These are phyloP conservation scores for Bradypodion pumilum DNA, from an alignment of 2,797 vertebrate species.

Conservation along the genomic window DNA sequence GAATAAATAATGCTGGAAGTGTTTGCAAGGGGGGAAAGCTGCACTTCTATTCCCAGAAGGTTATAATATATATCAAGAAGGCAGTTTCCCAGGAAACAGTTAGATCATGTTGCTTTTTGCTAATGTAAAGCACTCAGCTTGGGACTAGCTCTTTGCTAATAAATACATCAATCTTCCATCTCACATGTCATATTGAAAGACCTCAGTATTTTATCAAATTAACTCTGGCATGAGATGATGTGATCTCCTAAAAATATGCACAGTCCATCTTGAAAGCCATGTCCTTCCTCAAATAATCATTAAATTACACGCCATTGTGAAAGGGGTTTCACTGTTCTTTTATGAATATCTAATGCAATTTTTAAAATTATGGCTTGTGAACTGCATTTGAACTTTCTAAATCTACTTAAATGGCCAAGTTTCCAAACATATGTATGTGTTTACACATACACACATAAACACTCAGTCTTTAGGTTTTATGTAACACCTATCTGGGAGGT, in stretches of 20 bases:
- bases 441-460: background rate
- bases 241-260: constrained; percentile 33
- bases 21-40: constrained; percentile 11
- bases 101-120: constrained; percentile 24
- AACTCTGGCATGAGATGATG: constrained; percentile 16
- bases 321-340: background rate
- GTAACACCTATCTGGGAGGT: background rate
- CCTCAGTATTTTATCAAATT: background rate
- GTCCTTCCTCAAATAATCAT: background rate
- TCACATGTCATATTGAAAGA: constrained; percentile 13
- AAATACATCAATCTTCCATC: constrained; percentile 25
- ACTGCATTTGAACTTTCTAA: background rate
- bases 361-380: background rate
- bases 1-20: background rate
- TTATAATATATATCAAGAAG: constrained; percentile 5
- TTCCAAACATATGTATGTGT: background rate
- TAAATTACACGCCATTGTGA: background rate
- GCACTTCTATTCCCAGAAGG: constrained; percentile 21
- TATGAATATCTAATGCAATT: background rate
- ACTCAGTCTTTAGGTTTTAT: background rate
- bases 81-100: constrained; percentile 36
- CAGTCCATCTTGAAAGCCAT: constrained; percentile 7
- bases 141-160: constrained; percentile 12
- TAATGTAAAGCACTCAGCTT: background rate
- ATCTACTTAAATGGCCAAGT: background rate